These are phyloP conservation scores for Chymomyza procnemis DNA, from an alignment of 2,888 invertebrate genomes.

Conservation along the genomic window DNA sequence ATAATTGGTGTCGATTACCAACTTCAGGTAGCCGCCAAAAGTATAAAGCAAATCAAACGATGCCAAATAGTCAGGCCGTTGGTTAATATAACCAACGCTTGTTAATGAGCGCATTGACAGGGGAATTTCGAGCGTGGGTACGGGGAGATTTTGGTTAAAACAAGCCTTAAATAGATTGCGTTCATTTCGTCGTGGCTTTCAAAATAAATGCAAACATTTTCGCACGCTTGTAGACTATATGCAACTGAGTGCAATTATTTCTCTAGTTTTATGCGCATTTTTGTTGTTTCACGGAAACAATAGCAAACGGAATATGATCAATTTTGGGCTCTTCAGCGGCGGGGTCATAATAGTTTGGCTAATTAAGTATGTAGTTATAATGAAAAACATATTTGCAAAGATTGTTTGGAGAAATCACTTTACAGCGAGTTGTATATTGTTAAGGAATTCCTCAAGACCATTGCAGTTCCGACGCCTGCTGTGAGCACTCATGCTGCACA, in stretches of 20 bases:
- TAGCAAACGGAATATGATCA: no score
- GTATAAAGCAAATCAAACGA: not conserved
- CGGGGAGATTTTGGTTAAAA: not conserved
- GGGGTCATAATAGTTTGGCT: no score
- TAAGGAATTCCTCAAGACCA: not conserved
- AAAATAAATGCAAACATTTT: no score
- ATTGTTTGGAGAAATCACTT: not conserved
- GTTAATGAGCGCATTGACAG: not conserved
- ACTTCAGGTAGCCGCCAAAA: slow-evolving; percentile 34
- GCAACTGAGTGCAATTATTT: no score
- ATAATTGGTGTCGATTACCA: slow-evolving; percentile 62
- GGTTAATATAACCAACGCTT: not conserved
- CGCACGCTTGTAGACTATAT: no score
- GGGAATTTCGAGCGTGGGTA: not conserved
- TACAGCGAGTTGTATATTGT: not conserved
- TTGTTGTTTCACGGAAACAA: no score
- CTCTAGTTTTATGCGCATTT: no score
- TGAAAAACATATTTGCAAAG: not conserved
- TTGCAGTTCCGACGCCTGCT: not conserved
- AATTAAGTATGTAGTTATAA: no score
- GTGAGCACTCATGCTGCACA: not conserved
- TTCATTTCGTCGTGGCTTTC: no score
- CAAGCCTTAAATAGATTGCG: no score
- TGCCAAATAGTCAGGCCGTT: not conserved
- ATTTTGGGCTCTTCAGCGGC: no score